Conservation (phyloP, 2,888 invertebrate species). For the Conus canariensis region DNA sequence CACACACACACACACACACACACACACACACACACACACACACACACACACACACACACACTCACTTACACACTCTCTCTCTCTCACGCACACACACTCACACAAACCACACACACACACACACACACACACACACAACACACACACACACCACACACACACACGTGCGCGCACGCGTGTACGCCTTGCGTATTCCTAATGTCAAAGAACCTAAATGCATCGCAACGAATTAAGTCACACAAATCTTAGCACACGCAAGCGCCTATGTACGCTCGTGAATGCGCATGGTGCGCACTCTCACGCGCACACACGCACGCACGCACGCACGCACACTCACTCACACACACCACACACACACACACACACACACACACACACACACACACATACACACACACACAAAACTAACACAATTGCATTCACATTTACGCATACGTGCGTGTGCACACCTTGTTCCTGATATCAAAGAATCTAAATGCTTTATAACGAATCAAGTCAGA, state of each 20-base stretch:
- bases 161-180: background rate
- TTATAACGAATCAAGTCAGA: too few relatives aligned
- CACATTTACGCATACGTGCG: background rate
- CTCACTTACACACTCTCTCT: background rate
- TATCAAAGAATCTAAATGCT: too few relatives aligned
- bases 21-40: slow-evolving; percentile 4
- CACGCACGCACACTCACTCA: background rate
- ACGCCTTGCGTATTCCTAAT: background rate
- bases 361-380: background rate
- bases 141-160: background rate
- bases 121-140: too few relatives aligned
- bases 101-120: too few relatives aligned
- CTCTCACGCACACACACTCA: background rate
- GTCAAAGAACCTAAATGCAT: background rate
- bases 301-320: background rate
- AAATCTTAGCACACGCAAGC: background rate
- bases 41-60: background rate
- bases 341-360: background rate
- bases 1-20: slow-evolving; percentile 4
- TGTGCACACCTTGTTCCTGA: too few relatives aligned
- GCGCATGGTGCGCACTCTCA: background rate
- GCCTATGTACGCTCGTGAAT: background rate
- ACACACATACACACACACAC: too few relatives aligned
- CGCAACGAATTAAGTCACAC: too few relatives aligned
- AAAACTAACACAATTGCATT: too few relatives aligned